Percentiles rank a stretch among this genome's conserved stretches.
Conservation (phyloP, 2,888 invertebrate genomes). For the Lottia gigantea region DNA sequence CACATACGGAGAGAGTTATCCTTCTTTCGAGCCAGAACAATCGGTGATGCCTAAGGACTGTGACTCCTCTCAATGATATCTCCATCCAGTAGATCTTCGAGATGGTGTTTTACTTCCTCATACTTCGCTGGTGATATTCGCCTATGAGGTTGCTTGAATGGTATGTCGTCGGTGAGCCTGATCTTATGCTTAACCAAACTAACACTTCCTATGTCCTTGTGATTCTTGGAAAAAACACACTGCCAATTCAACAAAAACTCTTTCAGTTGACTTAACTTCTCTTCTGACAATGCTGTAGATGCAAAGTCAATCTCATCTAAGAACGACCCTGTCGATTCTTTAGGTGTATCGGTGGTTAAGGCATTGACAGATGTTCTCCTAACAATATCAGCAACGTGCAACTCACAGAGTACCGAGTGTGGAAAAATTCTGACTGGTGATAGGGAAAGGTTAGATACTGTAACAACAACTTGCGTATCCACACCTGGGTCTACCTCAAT, state of each 20-base stretch:
- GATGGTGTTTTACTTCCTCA: slow-evolving; percentile 25
- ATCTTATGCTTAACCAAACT: slow-evolving; percentile 27
- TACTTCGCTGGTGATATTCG: slow-evolving; percentile 24
- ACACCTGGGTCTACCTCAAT: too few species aligned
- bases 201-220: slow-evolving; percentile 18
- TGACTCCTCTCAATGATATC: too few species aligned
- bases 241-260: background rate
- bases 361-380: background rate
- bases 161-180: slow-evolving; percentile 20
- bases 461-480: too few species aligned
- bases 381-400: background rate
- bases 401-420: background rate
- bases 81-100: too few species aligned
- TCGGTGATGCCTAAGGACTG: too few species aligned
- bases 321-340: background rate
- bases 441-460: background rate
- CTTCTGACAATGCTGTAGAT: background rate
- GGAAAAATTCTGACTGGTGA: background rate
- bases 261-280: background rate
- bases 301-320: background rate
- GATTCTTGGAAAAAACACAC: background rate
- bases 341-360: background rate
- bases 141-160: slow-evolving; percentile 25
- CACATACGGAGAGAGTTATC: too few species aligned
- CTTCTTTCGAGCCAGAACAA: too few species aligned